Evolutionary conservation across 2,888 invertebrate genomes (phyloP), one percentile per base, ranked within the genome.

Genomic region (Diloba caeruleocephala): DNA sequence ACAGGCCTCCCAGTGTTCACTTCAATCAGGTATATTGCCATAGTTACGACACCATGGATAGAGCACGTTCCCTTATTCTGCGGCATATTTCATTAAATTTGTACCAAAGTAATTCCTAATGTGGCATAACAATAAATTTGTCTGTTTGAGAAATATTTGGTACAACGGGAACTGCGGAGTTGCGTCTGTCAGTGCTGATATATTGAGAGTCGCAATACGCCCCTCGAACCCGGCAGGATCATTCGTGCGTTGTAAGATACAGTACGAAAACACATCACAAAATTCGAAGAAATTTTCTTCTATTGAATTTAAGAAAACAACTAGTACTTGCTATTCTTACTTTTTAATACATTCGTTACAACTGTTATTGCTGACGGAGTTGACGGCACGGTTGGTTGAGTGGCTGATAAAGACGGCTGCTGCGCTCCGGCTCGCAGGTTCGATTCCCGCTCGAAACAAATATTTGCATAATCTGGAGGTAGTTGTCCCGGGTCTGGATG

Each of bases 111-210:
- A 62, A 55, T 57, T 45, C 21, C 34, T 49, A 21, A 53, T 25
- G 29, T 41, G 57, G 46, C 65, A 56, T 32, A 58, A n/a, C n/a
- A n/a, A 70, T 59, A 46, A 54, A 59, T 67, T 65, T 55, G 28
- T 45, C 66, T 59, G 66, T 58, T 65, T 52, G 36, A 50, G 51
- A 52, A 65, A 55, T 46, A 67, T 70, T 25, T 70, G 71, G 66
- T 66, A 70, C 71, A 65, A 43, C 25, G 25, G 21, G 49, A 61
- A 70, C 31, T 58, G 42, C 12, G 25, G 42, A 51, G 44, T 70
- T 59, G 46, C 48, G 48, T 53, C 41, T 70, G 42, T 50, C 49
- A 64, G 19, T 15, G 15, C 34, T 42, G 6, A 41, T 49, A 14
- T 53, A 64, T 70, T 52, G 52, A 41, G 31, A 69, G 26, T 42